Base-by-base conservation (phyloP, 1,140 invertebrate genomes). In the Lordiphosa clarofinis region DNA sequence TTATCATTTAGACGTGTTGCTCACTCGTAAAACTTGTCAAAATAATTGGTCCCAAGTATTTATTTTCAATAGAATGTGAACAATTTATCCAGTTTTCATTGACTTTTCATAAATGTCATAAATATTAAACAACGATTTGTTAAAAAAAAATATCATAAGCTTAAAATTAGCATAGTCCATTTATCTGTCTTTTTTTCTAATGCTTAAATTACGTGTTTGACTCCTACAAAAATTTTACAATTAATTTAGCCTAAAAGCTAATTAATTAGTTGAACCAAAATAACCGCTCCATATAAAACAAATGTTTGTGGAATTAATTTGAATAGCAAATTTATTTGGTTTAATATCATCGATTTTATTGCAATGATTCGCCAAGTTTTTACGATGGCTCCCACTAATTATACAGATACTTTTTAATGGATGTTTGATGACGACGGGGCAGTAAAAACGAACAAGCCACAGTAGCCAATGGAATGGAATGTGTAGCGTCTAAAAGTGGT, bases 261-360 rank as follows among this genome's bases (percentile, higher is more conserved):
- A 65, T 68, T 68, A 68, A 68, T 68, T 68, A 68, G 55, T 59
- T 67, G 46, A 59, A 48, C 13, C 47, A 24, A 24, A 24, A 24
- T 24, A 24, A 24, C 6, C 21, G 19, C 44, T 7, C 50, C 50
- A 46, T 56, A 68, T 68, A 48, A 68, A 69, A 55, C 24, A 53
- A 49, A 69, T 61, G 48, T 42, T 69, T 55, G 24, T 7, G 42
- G 33, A 42, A 31, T 37, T 35, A 37, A 69, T 69, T 69, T 69
- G 56, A 53, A 69, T 61, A 69, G 42, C 44, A 53, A 69, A 69
- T 69, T 53, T 60, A 40, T 38, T 35, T 35, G 24, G 33, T 60
- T 42, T 59, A 21, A 53, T 55, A 33, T 15, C 42, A 40, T 65
- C 52, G 58, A 63, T 40, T 48, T 40, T 49, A 33, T 49, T 35